phyloP scores from a whole-genome alignment of 2,113 vertebrate species.

The Rhinoderma darwinii region DNA sequence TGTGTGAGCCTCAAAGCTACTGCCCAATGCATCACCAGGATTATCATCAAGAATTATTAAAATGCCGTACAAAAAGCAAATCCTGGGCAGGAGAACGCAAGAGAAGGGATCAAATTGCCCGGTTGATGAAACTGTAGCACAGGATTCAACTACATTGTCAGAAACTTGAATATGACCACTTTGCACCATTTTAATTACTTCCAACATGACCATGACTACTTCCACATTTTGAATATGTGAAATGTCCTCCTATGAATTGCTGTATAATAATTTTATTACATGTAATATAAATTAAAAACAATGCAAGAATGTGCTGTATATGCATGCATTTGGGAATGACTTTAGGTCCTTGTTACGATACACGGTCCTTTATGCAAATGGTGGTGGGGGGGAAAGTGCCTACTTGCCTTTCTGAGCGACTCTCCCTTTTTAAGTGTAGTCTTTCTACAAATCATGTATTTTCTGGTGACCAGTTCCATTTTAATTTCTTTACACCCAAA shows the following conservation, averaged over 20 bases:
- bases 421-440: too few relatives aligned
- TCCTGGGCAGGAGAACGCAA: slow-evolving; percentile 89
- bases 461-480: not conserved
- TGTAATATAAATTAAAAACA: not conserved
- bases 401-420: not conserved
- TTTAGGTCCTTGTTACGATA: not conserved
- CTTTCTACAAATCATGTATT: not conserved
- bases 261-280: slow-evolving; percentile 29
- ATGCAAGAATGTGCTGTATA: not conserved
- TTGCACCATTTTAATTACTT: not conserved
- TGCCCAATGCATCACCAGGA: slow-evolving; percentile 89
- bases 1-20: slow-evolving; percentile 88
- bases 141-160: not conserved
- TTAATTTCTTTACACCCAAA: too few relatives aligned
- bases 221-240: not conserved
- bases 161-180: not conserved
- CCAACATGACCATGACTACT: not conserved
- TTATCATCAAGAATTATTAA: slow-evolving; percentile 85
- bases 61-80: slow-evolving; percentile 84
- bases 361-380: not conserved
- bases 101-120: slow-evolving; percentile 85
- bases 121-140: slow-evolving; percentile 81
- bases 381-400: not conserved
- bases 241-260: not conserved
- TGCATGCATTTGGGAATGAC: not conserved